phyloP scores from a whole-genome alignment of 2,113 vertebrate species.

The Chloroceryle aenea region DNA sequence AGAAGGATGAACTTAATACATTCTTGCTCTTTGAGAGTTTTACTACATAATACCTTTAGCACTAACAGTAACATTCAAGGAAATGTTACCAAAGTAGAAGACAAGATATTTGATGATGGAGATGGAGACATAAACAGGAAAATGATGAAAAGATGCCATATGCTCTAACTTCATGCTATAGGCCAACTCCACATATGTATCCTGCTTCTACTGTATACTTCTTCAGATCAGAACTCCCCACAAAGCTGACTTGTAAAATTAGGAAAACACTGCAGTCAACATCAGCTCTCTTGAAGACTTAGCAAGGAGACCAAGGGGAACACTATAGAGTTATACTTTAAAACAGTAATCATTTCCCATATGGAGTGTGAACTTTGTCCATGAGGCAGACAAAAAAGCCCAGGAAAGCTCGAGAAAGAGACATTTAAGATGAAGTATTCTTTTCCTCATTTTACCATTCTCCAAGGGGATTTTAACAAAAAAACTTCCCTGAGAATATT shows the following conservation, averaged over 20 bases:
- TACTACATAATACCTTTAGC: neutral
- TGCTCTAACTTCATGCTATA: neutral
- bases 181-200: neutral
- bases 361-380: neutral
- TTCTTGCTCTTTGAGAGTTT: neutral
- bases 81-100: neutral
- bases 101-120: neutral
- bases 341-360: neutral
- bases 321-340: neutral
- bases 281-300: neutral
- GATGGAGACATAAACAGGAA: neutral
- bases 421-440: neutral
- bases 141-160: neutral
- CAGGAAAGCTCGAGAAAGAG: neutral
- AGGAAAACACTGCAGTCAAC: neutral
- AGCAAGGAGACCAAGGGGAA: neutral
- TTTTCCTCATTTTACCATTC: neutral
- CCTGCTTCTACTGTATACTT: neutral
- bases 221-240: neutral
- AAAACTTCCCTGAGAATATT: neutral
- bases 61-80: neutral
- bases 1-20: neutral
- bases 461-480: neutral
- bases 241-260: neutral
- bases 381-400: neutral